These are phyloP conservation scores for Noctua janthina DNA, from an alignment of 2,888 invertebrate species.

Conservation along the genomic window DNA sequence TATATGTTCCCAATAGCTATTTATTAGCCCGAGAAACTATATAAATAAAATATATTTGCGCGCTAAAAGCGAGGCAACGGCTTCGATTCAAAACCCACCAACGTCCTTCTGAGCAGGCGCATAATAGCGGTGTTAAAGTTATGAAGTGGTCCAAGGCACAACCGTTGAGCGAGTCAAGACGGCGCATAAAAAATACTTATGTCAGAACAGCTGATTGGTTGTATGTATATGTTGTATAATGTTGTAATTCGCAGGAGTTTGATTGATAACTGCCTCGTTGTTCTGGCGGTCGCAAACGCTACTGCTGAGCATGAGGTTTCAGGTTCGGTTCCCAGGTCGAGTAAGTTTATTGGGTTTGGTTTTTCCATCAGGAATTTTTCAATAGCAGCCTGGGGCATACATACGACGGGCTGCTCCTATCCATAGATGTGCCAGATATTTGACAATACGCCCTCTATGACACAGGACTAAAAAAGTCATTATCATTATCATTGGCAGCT, in stretches of 20 bases:
- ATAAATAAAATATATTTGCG: conserved; percentile 38
- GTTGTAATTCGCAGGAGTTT: background rate
- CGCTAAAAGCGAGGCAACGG: conserved; percentile 55
- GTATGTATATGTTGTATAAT: too few relatives aligned
- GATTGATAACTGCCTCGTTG: background rate
- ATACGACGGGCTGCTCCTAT: too few relatives aligned
- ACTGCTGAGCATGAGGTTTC: background rate
- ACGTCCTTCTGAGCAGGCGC: conserved; percentile 65
- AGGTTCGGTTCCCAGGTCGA: background rate
- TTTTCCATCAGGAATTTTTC: background rate
- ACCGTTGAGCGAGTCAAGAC: conserved; percentile 25
- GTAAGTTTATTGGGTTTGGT: background rate
- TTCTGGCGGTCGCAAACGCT: background rate
- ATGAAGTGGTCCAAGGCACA: conserved; percentile 31
- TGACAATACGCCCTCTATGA: background rate
- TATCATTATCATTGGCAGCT: background rate
- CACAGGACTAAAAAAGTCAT: background rate
- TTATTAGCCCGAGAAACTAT: conserved; percentile 7
- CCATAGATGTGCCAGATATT: too few relatives aligned
- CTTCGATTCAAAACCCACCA: conserved; percentile 61
- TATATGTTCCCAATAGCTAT: background rate
- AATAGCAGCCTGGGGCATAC: too few relatives aligned
- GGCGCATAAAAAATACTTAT: background rate
- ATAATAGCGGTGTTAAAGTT: conserved; percentile 60
- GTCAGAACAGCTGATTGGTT: conserved; percentile 1